Evolutionary conservation across 1,140 invertebrate genomes (phyloP), one percentile per base, ranked within the genome.

Genomic region (Meloidogyne floridensis): DNA sequence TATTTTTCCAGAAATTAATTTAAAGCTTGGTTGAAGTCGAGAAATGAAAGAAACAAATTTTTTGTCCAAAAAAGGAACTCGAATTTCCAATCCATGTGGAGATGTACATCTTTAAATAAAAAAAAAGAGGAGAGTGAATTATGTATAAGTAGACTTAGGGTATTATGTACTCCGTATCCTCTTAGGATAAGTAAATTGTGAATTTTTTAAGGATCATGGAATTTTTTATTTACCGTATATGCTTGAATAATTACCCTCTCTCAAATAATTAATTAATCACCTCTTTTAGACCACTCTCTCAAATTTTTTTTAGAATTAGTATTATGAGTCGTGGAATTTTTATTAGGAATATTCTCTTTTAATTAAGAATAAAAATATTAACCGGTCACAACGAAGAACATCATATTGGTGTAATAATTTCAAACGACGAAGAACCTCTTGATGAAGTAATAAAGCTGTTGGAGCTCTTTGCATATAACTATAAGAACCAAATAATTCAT

Each of bases 401-500:
- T 89, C 88, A 74, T 89, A 89, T 74, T 89, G 88, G 47, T 89
- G 88, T 2, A 89, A 78, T 72, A 86, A 87, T 70, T 80, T 77
- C 18, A 89, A 77, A 59, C 88, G 81, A 15, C 88, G 84, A 18
- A 87, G 75, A 8, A 90, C 88, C 81, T 89, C 88, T 20, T 82
- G 87, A 75, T 89, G 89, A 5, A 89, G 81, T 77, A 88, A 86
- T 18, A 80, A 77, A 2, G 81, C 77, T 79, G 80, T 90, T n/a
- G 88, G 88, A 11, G 88, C 88, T 54, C 83, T 70, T 80, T 85
- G 87, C 89, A 89, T 89, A 80, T 89, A 89, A 32, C 87, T 87
- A 77, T 89, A 89, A 15, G 87, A 89, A n/a, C 88, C 88, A 73
- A 89, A 89, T 20, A 89, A 80, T 83, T 89, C 88, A 83, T 89